Evolutionary conservation across 2,113 vertebrate species (phyloP).

Genomic region (Indicator indicator): DNA sequence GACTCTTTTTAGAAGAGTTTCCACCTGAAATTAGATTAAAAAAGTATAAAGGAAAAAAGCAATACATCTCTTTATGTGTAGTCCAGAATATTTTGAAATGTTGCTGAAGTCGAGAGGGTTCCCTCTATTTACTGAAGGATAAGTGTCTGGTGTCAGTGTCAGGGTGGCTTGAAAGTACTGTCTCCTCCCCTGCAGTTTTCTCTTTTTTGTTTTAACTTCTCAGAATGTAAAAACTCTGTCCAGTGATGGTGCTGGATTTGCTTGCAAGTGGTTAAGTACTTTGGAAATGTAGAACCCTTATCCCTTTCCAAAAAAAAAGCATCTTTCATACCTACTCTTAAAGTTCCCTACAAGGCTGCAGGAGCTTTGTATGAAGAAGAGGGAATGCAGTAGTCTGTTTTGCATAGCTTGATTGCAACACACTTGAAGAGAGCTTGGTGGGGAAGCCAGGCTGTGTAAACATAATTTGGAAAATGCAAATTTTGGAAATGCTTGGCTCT

Average conservation of each 20-base stretch:
- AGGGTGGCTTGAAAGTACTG: not conserved
- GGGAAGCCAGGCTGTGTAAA: not conserved
- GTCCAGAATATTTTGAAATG: not conserved
- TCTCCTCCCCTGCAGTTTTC: rapidly evolving
- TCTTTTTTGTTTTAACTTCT: not conserved
- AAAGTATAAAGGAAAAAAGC: not conserved
- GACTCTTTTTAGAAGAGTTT: not conserved
- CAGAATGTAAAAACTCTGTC: not conserved
- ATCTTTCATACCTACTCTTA: not conserved
- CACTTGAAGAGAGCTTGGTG: not conserved
- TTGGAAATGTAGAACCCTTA: not conserved
- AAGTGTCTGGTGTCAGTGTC: not conserved
- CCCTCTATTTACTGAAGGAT: not conserved
- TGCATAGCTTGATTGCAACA: not conserved
- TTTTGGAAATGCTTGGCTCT: not conserved
- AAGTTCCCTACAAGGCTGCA: not conserved
- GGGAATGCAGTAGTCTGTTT: not conserved
- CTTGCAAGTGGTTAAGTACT: not conserved
- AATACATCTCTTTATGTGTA: not conserved
- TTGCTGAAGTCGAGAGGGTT: not conserved
- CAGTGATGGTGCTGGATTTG: not conserved
- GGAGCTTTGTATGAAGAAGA: not conserved
- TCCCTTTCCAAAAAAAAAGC: not conserved
- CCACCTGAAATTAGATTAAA: not conserved
- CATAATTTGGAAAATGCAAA: not conserved